Conservation (phyloP, 2,888 invertebrate species). For the Spisula solida region DNA sequence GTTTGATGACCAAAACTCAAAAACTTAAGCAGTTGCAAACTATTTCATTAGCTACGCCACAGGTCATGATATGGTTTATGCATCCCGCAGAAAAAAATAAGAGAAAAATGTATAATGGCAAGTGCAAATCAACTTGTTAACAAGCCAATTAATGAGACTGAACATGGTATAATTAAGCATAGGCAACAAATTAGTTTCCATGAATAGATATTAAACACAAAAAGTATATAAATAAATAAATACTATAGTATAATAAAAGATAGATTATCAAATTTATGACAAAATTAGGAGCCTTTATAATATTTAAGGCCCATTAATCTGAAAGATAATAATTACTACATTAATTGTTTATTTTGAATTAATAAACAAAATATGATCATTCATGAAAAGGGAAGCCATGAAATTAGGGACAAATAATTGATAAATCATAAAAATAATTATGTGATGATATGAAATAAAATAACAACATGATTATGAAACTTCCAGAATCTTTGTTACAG, state of each 20-base stretch:
- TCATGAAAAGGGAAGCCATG: neutral
- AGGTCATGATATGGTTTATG: neutral
- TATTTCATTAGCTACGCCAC: neutral
- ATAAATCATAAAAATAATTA: neutral
- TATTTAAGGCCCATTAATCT: neutral
- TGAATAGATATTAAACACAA: neutral
- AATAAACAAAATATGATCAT: slow-evolving; percentile 5
- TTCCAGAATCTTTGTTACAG: neutral
- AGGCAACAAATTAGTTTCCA: neutral
- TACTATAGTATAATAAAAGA: neutral
- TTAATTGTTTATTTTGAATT: neutral
- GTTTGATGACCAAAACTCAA: too few species aligned
- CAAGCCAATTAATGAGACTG: neutral
- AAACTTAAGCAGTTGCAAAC: neutral
- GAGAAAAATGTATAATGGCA: neutral
- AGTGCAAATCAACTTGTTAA: neutral
- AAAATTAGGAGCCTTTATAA: neutral
- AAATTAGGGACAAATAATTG: neutral
- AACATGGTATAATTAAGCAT: neutral
- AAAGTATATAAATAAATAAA: too few species aligned
- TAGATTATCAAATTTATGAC: neutral
- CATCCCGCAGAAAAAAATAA: neutral
- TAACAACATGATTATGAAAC: neutral
- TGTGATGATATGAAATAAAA: neutral
- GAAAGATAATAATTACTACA: neutral